Evolutionary conservation across 1,140 invertebrate species (phyloP).

Genomic region (Caenorhabditis elegans): WBcel235 BX284606.5:12968001-12968500

Average conservation of each 20-base stretch:
- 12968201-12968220: no score
- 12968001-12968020: neutral
- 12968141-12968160: no score
- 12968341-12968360: slow-evolving; percentile 36
- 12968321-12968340: neutral
- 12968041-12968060: neutral
- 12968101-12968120: no score
- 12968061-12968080: neutral
- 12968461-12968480: neutral
- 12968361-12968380: slow-evolving; percentile 49
- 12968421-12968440: slow-evolving; percentile 55
- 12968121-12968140: no score
- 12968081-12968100: neutral
- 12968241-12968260: no score
- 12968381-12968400: slow-evolving; percentile 54
- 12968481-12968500: slow-evolving; percentile 10
- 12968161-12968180: no score
- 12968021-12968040: slow-evolving; percentile 1
- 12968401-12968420: slow-evolving; percentile 54
- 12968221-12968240: no score
- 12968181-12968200: no score
- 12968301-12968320: neutral
- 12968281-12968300: no score
- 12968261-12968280: no score
- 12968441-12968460: slow-evolving; percentile 48